Base-by-base conservation (phyloP, 2,888 invertebrate species). In the Scotopteryx bipunctaria region DNA sequence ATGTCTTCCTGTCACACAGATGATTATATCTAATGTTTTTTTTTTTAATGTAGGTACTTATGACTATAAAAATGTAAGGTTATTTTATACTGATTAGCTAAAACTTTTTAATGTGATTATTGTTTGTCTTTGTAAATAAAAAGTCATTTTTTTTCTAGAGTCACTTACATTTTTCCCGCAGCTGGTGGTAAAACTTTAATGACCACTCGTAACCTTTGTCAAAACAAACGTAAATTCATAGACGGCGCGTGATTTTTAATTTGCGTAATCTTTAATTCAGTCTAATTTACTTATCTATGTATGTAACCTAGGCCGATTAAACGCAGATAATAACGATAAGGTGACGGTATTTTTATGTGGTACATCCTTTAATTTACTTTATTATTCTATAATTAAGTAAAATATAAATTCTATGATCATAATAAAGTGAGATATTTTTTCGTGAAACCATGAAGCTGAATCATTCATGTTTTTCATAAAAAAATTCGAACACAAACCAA, bases 221-320 rank as follows among this genome's bases (percentile, higher is more conserved):
- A 65, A 64, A 66, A 67, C 51, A 66, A 63, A 63, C 56, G 35
- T 6, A 35, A 52, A 58, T 59, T 42, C 56, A 57, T 50, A 15
- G 14, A 6, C n/a, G 6, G 23, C 36, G 27, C 40, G 44, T 41
- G 44, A 41, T 25, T 37, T 17, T 32, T n/a, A n/a, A n/a, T 27
- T 21, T 23, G 1, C 4, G 3, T 3, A 6, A 11, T 32, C 17
- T 36, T 5, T 14, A n/a, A n/a, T n/a, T n/a, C n/a, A n/a, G n/a
- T n/a, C 9, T 1, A 11, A 27, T 19, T 11, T 9, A 11, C 8
- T 11, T 27, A 11, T 27, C 27, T 27, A 27, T 11, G 9, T 27
- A 27, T 27, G 11, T 8, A 1, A 23, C 6, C 27, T 8, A n/a
- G n/a, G n/a, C n/a, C 11, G 27, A 11, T 27, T 27, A 9, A 9